Base-by-base conservation (phyloP, 2,797 vertebrate species). In the Perodicticus potto region DNA sequence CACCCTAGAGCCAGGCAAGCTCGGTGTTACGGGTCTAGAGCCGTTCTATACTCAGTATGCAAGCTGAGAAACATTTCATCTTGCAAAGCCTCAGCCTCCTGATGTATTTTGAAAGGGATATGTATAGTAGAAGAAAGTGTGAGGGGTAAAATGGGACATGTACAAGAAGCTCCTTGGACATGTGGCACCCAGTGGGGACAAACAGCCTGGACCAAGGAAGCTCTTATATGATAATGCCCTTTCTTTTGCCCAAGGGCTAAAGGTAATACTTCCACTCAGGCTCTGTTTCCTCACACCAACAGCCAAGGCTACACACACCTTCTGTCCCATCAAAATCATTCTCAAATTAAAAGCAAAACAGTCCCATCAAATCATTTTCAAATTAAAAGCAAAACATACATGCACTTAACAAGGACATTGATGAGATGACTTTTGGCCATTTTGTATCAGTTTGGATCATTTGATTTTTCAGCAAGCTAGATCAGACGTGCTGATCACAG, bases 361-460 rank as follows among this genome's bases (percentile, higher is more conserved):
- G 17, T 55, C 37, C 19, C 23, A 16, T 86, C 9, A 45, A 89
- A 70, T 82, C 20, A 86, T 76, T 78, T 72, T 90, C 67, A 74
- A 87, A 94, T 37, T 34, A 37, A 89, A 67, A 23, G 20, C 23
- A 95, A 97, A 96, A 49, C 29, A 4, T 67, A 84, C 93, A 93
- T 86, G 13, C 3, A 80, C 19, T 83, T 89, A 45, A 45, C 11
- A 76, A 93, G 57, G 29, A 74, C 32, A 93, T 9, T 73, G 45
- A 89, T 32, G 37, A 14, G 19, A 65, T 73, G 76, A 32, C 3
- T 27, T 81, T 84, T 32, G 67, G 37, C 57, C 34, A 78, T 95
- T 59, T 7, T 4, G 0, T 3, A 86, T 86, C 57, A 70, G 16
- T 73, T 7, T 91, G 61, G 55, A 45, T 84, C 59, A 91, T 8